A percentile compares a stretch with the other conserved stretches of the same genome.
Evolutionary conservation across 92 coral and sea anemone species (phyloP).

Genomic region (Bergia sp.): DNA sequence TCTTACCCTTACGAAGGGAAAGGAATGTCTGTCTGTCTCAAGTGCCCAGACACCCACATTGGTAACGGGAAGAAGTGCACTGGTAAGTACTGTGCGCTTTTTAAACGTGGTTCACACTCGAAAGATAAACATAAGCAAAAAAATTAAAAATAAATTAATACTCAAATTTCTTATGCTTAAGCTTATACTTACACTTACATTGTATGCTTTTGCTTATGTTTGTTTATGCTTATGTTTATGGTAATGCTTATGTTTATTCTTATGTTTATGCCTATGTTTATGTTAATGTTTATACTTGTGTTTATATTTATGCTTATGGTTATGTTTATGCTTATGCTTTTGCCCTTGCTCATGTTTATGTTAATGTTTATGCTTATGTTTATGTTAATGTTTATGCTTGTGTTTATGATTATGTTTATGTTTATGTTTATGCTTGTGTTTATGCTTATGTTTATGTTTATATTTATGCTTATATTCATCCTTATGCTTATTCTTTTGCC

Average conservation of each 20-base stretch:
- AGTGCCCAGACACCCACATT: slow-evolving; percentile 70
- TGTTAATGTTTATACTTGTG: not conserved
- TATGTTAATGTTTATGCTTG: too few species aligned
- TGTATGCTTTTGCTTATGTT: not conserved
- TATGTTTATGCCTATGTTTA: not conserved
- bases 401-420: too few species aligned
- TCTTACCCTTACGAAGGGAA: slow-evolving; percentile 44
- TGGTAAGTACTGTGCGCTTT: slow-evolving; percentile 46
- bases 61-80: slow-evolving; percentile 88
- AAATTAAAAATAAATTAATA: too few species aligned
- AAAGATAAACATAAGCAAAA: too few species aligned
- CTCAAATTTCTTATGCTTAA: too few species aligned
- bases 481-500: too few species aligned
- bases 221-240: not conserved
- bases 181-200: too few species aligned
- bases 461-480: too few species aligned
- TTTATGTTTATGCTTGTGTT: too few species aligned
- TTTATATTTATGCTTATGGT: not conserved
- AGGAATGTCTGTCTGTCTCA: slow-evolving; percentile 72
- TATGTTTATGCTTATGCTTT: not conserved
- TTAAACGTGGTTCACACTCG: not conserved
- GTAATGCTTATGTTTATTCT: not conserved
- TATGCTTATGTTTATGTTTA: too few species aligned
- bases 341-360: too few species aligned
- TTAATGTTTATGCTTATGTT: too few species aligned